These are phyloP conservation scores for Oncorhynchus clarkii DNA, from an alignment of 2,113 vertebrate genomes.

Conservation along the genomic window DNA sequence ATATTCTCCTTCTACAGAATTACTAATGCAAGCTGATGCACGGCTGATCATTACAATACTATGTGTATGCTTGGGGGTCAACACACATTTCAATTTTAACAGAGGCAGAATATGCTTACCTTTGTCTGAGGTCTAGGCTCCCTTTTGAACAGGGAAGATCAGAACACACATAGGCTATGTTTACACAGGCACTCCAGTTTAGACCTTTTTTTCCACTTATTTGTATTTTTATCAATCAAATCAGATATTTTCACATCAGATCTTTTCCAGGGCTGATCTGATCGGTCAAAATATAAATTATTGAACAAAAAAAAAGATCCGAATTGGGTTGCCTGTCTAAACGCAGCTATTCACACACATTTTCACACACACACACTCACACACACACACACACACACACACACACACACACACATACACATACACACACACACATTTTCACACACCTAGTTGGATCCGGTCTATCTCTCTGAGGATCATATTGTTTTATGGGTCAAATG, in stretches of 20 bases:
- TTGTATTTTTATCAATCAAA: neutral
- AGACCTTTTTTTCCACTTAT: neutral
- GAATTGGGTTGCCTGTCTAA: neutral
- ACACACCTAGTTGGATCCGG: slow-evolving; percentile 38
- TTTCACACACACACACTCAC: slow-evolving; percentile 6
- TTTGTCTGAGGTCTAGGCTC: slow-evolving; percentile 40
- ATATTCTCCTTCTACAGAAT: slow-evolving; percentile 34
- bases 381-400: neutral
- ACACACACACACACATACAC: slow-evolving; percentile 7
- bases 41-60: slow-evolving; percentile 31
- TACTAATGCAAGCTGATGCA: slow-evolving; percentile 57
- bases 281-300: no score
- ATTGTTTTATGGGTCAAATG: slow-evolving; percentile 76
- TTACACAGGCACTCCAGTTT: slow-evolving; percentile 13
- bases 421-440: slow-evolving; percentile 6
- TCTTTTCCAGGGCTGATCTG: neutral
- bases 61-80: slow-evolving; percentile 5
- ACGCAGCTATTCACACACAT: neutral
- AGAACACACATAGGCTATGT: slow-evolving; percentile 27
- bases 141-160: slow-evolving; percentile 65
- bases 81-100: neutral
- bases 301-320: no score
- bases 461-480: slow-evolving; percentile 62
- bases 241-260: no score
- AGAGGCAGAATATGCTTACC: slow-evolving; percentile 45